Evolutionary conservation across 53 echinoderm and acorn worm species (phyloP).

Genomic region (Luidia sarsii): DNA sequence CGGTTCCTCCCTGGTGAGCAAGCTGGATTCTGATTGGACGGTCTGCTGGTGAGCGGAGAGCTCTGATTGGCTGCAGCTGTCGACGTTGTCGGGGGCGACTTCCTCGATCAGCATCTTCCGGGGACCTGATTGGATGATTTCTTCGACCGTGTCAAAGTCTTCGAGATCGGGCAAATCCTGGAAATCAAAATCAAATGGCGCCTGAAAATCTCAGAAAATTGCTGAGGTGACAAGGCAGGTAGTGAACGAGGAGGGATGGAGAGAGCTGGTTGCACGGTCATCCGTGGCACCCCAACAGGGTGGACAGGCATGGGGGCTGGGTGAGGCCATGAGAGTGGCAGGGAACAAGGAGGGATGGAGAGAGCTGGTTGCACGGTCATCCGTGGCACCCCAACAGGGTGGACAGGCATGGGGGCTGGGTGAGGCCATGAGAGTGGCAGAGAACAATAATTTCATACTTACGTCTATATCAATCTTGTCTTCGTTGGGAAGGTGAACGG

Average conservation of each 20-base stretch:
- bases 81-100: slow-evolving; percentile 1
- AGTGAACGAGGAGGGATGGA: too few relatives aligned
- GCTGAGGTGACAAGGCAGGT: not conserved
- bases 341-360: too few relatives aligned
- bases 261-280: too few relatives aligned
- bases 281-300: too few relatives aligned
- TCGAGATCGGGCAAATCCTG: slow-evolving; percentile 96
- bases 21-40: slow-evolving; percentile 26
- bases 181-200: not conserved
- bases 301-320: too few relatives aligned
- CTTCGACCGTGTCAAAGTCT: slow-evolving; percentile 79
- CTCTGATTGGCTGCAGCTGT: slow-evolving; percentile 36
- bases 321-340: too few relatives aligned
- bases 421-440: too few relatives aligned
- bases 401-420: too few relatives aligned
- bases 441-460: too few relatives aligned
- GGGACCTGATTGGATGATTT: slow-evolving; percentile 18
- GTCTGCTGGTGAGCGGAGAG: not conserved
- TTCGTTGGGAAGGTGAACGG: slow-evolving; percentile 25
- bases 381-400: too few relatives aligned
- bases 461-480: slow-evolving; percentile 97
- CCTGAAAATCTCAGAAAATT: not conserved
- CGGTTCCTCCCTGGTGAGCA: slow-evolving; percentile 14
- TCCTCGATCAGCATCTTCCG: slow-evolving; percentile 53
- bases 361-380: too few relatives aligned